Evolutionary conservation across 2,797 vertebrate species (phyloP), one percentile per base, ranked within the genome.

Genomic region (Remorina albescens): DNA sequence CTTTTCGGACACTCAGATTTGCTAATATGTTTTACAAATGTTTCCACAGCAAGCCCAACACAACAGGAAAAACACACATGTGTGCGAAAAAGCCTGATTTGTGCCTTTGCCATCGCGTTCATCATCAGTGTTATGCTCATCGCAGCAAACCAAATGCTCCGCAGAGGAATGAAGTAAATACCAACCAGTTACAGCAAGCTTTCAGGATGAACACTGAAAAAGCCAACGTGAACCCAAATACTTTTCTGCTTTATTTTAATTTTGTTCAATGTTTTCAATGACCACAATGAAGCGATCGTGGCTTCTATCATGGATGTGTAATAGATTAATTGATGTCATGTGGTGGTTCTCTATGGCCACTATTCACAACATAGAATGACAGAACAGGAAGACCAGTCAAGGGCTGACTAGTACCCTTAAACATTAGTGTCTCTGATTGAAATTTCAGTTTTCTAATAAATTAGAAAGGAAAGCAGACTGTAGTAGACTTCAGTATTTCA

Each of bases 51-150:
- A 37, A 98, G 96, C 84, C 96, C 98, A 83, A 98, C 96, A 90
- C 97, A 99, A 94, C 97, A 99, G 94, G 97, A 98, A 92, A 96
- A 98, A 73, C 98, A 99, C 95, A 99, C 98, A 0, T 99, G 98
- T 19, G 98, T 99, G 92, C 93, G 97, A 63, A 99, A 99, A 92
- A 99, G 97, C 87, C 95, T 99, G 88, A 99, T 99, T 94, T 98
- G 97, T 96, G 97, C 97, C 94, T 99, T 99, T 19, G 97, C 97
- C 92, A 97, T 99, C 10, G 97, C 97, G 62, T 99, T 99, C 80
- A 98, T 99, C 95, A 99, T 98, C 94, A 99, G 97, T 58, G 97
- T 99, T 83, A 98, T 99, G 97, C 96, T 98, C 81, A 99, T 99
- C 11, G 97, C 97, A 2, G 97, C 97, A 74, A 99, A 99, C 95